A percentile compares a stretch with the other conserved stretches of the same genome.
Evolutionary conservation across 64 coral and sea anemone species (phyloP).

Genomic region (Pachyseris speciosa): DNA sequence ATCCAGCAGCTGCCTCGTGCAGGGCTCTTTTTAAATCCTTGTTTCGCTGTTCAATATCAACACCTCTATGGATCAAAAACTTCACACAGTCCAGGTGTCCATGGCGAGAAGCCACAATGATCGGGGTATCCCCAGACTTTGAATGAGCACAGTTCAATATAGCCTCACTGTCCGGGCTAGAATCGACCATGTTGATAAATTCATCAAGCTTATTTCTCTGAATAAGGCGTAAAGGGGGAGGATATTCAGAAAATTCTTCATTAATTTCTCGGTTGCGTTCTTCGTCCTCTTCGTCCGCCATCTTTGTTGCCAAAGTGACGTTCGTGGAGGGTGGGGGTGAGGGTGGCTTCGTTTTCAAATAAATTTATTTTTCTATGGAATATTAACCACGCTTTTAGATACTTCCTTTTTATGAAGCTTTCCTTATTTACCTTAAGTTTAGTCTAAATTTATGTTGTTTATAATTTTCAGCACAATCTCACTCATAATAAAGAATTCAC

Average conservation of each 20-base stretch:
- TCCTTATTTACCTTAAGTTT: too few relatives aligned
- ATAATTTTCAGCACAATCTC: too few relatives aligned
- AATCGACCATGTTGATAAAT: slow-evolving; percentile 71
- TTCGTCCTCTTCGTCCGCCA: neutral
- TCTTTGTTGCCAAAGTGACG: neutral
- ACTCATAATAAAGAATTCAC: too few relatives aligned
- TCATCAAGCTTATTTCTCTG: slow-evolving; percentile 74
- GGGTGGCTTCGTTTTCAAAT: too few relatives aligned
- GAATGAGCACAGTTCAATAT: slow-evolving; percentile 85
- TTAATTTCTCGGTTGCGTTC: neutral
- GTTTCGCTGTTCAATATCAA: slow-evolving; percentile 91
- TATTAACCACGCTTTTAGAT: too few relatives aligned
- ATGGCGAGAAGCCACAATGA: slow-evolving; percentile 83
- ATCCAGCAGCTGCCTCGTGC: slow-evolving; percentile 86
- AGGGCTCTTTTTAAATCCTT: slow-evolving; percentile 91
- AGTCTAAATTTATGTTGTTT: too few relatives aligned
- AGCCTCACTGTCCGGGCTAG: slow-evolving; percentile 2
- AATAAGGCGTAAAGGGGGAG: slow-evolving; percentile 74
- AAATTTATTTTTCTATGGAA: too few relatives aligned
- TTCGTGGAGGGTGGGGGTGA: neutral
- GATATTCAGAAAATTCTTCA: slow-evolving; percentile 36
- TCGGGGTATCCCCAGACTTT: slow-evolving; percentile 78
- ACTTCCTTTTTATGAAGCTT: too few relatives aligned
- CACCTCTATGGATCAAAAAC: slow-evolving; percentile 63
- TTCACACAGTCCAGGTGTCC: slow-evolving; percentile 69